Evolutionary conservation across 2,888 invertebrate genomes (phyloP), one percentile per base, ranked within the genome.

Genomic region (Tetheella fluctuosa): DNA sequence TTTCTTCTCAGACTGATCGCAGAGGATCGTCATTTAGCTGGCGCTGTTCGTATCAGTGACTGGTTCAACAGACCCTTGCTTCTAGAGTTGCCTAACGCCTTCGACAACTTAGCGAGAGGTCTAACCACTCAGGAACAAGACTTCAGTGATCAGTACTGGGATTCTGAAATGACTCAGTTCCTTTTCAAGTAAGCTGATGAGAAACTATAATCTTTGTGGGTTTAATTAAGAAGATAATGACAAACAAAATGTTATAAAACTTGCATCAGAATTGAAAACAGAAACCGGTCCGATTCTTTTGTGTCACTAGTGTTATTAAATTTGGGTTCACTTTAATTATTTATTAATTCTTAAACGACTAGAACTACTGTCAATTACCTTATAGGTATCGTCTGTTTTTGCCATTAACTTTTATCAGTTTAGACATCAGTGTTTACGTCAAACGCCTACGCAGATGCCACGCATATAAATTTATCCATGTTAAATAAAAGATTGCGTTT

Each of bases 71-170:
- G 95, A 55, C 96, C 96, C 0, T 88, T 94, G 0, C 81, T 96
- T 23, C 83, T 96, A 28, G 96, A 96, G 79, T 88, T 95, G 56
- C 94, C 93, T 23, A 89, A 94, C 65, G 94, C 95, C 58, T 96
- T 97, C 75, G 96, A 97, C 81, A 95, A 95, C 64, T 91, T 97
- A 59, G 94, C 95, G 0, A 91, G 97, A 86, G 97, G 97, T 8
- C 92, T 98, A 77, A 93, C 96, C 3, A 95, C 95, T 15, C 97
- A 98, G 80, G 95, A 96, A 0, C 95, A 97, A 85, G 95, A 96
- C 76, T 94, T 94, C 69, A 95, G 96, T 64, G 98, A 98, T 84
- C 95, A 95, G 68, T 97, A 94, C 86, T 96, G 96, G 87, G 96
- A 96, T 71, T 94, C 93, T 61, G 97, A 97, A 91, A 96, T 97